These are phyloP conservation scores for Trinorchestia longiramus DNA, from an alignment of 1,140 invertebrate genomes.

Conservation along the genomic window DNA sequence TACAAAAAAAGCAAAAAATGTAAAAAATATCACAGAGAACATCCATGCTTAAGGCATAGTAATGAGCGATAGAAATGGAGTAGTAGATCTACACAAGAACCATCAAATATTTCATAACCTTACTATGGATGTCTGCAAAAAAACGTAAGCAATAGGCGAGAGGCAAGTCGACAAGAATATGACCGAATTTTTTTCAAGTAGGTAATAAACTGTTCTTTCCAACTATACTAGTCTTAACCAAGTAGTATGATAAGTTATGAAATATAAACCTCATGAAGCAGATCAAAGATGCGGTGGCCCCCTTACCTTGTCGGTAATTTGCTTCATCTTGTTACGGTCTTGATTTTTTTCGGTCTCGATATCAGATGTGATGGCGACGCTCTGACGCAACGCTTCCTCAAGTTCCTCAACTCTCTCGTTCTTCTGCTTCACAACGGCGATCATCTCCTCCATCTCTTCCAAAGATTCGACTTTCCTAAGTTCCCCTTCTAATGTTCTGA, in stretches of 20 bases:
- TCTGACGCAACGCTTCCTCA: slow-evolving; percentile 80
- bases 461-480: slow-evolving; percentile 67
- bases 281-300: not conserved
- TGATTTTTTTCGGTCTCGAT: slow-evolving; percentile 71
- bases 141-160: not conserved
- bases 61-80: not conserved
- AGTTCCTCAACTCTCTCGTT: slow-evolving; percentile 80
- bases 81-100: slow-evolving; percentile 11
- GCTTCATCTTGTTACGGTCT: slow-evolving; percentile 63
- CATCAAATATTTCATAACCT: not conserved
- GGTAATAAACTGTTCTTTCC: not conserved
- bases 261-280: not conserved
- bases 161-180: not conserved
- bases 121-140: not conserved
- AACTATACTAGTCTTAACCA: not conserved
- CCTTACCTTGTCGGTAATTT: slow-evolving; percentile 67
- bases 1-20: slow-evolving; percentile 6
- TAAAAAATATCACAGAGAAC: not conserved
- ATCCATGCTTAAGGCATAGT: slow-evolving; percentile 48
- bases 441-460: slow-evolving; percentile 73
- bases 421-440: slow-evolving; percentile 72
- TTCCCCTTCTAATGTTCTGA: slow-evolving; percentile 65
- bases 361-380: slow-evolving; percentile 74
- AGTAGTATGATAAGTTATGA: not conserved
- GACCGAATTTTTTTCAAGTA: not conserved